Evolutionary conservation across 2,113 vertebrate genomes (phyloP).

Genomic region (Mesoclemmys tuberculata): DNA sequence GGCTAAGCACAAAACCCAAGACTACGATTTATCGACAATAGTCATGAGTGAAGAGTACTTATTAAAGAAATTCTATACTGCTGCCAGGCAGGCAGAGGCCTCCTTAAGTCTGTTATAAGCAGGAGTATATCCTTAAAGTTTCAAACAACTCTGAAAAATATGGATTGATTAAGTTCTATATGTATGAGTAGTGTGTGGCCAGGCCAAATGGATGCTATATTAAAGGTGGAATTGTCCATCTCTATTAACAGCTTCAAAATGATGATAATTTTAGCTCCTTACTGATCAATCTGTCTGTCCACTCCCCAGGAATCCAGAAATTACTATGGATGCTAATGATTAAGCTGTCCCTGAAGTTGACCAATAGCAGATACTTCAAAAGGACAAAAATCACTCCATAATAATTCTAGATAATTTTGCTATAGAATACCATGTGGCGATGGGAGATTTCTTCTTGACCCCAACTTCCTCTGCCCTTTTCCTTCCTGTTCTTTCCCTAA

Average conservation of each 20-base stretch:
- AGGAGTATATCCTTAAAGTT: not conserved
- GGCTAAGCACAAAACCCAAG: conserved; percentile 45
- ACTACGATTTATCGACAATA: conserved; percentile 49
- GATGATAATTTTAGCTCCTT: conserved; percentile 8
- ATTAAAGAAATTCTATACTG: conserved; percentile 38
- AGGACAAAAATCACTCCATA: conserved; percentile 34
- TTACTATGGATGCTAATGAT: not conserved
- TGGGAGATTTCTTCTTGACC: not conserved
- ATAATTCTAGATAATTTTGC: conserved; percentile 16
- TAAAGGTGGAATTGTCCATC: not conserved
- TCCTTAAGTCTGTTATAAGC: conserved; percentile 12
- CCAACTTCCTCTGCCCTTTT: not conserved
- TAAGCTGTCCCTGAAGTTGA: not conserved
- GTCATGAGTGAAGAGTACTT: conserved; percentile 21
- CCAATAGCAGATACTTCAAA: not conserved
- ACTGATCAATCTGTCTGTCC: conserved; percentile 13
- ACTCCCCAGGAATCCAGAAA: conserved; percentile 7
- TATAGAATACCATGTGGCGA: not conserved
- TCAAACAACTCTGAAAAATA: conserved; percentile 28
- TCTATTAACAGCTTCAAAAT: conserved; percentile 24
- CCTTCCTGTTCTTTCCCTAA: not conserved
- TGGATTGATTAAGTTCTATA: not conserved
- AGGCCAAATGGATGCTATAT: not conserved
- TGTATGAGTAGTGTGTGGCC: not conserved
- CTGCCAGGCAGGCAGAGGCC: conserved; percentile 5